A percentile compares a stretch with the other conserved stretches of the same genome.
Evolutionary conservation across 2,888 invertebrate species (phyloP).

Genomic region (Eumerus sabulonum): DNA sequence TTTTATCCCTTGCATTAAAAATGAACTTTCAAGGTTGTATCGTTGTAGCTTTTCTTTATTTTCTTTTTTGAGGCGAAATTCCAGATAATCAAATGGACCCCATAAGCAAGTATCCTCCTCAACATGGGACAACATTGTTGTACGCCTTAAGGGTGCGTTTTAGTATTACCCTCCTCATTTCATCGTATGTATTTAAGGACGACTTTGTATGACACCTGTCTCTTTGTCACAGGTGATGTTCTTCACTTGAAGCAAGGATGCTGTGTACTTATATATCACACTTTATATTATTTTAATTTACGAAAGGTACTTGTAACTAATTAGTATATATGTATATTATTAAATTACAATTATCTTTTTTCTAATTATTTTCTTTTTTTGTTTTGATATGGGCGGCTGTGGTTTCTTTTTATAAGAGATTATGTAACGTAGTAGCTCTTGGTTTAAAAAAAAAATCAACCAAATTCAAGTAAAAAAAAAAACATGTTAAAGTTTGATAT

Average conservation of each 20-base stretch:
- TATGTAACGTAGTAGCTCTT: conserved; percentile 33
- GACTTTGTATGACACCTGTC: too few species aligned
- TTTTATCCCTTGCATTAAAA: neutral
- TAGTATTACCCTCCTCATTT: conserved; percentile 9
- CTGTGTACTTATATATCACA: too few species aligned
- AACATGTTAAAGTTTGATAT: conserved; percentile 31
- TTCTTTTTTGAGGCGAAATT: neutral
- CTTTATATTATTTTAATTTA: too few species aligned
- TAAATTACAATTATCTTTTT: conserved; percentile 24
- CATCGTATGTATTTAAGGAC: neutral
- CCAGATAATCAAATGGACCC: conserved; percentile 35
- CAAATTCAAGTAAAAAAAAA: conserved; percentile 12
- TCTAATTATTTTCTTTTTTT: conserved; percentile 32
- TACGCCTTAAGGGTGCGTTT: conserved; percentile 18
- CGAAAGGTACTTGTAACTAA: too few species aligned
- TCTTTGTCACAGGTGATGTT: neutral
- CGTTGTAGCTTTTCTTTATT: conserved; percentile 6
- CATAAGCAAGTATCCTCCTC: conserved; percentile 24
- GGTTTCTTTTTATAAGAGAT: conserved; percentile 71
- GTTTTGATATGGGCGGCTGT: conserved; percentile 75
- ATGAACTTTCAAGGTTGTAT: neutral
- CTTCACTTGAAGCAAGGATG: too few species aligned
- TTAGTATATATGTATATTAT: conserved; percentile 17
- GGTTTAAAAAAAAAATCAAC: too few species aligned
- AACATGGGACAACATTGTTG: conserved; percentile 28